Base-by-base conservation (phyloP, 30 jellyfish, hydroid and myxozoan genomes). In the Pelagia noctiluca region DNA sequence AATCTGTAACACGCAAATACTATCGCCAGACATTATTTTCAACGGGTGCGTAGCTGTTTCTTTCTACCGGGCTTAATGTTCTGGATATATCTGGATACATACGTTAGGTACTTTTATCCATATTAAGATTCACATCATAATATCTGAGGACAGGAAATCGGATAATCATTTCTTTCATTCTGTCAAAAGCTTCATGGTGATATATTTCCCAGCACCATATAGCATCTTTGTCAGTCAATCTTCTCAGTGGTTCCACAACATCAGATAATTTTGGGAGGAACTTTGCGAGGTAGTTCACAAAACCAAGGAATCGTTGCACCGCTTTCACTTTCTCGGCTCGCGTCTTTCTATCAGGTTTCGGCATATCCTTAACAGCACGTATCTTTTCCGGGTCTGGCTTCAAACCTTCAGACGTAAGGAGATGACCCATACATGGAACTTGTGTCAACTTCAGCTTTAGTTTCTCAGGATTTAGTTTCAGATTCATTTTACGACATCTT, bases 301-400 rank as follows among this genome's bases (percentile, higher is more conserved):
- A 24, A 19, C 86, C 88, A 24, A 76, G 86, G 86, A 76, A 76
- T 52, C 85, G 84, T 47, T 42, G 68, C 84, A 52, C 30, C 25
- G 62, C 63, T 34, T 67, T 67, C 57, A 0, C 37, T 0, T 76
- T 21, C 0, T 83, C 18, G 28, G 88, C 85, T 42, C 57, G 57
- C 57, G 57, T 42, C 57, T 42, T 42, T 42, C 57, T 16, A 42
- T 42, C 57, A 42, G 57, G 12, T 50, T 50, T 28, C 22, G 30
- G 25, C 84, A 49, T 33, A 18, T 50, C 68, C 37, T 49, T 52
- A 24, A 76, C 80, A n/a, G 80, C 80, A 21, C 36, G 57, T 30
- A 76, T 42, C 1, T 76, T 76, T 36, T 53, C 62, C 24, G 83
- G 60, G 83, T 76, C 88, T 21, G 88, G 88, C 84, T 28, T n/a